phyloP scores from a whole-genome alignment of 2,797 vertebrate species.

The Propithecus perrieri region DNA sequence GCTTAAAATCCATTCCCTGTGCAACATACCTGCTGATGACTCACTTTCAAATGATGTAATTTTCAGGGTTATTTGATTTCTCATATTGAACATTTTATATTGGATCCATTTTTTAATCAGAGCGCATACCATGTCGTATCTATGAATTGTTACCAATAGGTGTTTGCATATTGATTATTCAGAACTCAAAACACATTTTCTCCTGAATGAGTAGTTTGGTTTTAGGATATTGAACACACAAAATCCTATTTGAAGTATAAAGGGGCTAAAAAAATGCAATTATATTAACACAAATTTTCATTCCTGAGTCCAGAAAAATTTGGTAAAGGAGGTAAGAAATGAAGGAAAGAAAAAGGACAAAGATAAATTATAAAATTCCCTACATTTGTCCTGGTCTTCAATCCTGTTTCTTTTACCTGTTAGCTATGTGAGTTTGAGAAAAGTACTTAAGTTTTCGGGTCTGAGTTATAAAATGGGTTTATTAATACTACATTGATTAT shows the following conservation, averaged over 20 bases:
- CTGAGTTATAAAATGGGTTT: background rate
- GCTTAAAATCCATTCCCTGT: conserved; percentile 60
- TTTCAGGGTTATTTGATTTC: conserved; percentile 69
- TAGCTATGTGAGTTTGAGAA: background rate
- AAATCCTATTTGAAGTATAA: background rate
- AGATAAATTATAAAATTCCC: background rate
- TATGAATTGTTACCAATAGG: conserved; percentile 6
- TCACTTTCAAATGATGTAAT: conserved; percentile 66
- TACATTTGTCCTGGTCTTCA: background rate
- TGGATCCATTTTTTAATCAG: conserved; percentile 21
- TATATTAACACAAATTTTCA: background rate
- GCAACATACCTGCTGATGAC: conserved; percentile 55
- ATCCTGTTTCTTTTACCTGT: background rate
- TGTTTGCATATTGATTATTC: conserved; percentile 35
- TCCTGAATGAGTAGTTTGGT: background rate
- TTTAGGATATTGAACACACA: background rate
- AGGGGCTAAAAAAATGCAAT: background rate
- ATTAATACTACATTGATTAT: background rate
- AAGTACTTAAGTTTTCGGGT: background rate
- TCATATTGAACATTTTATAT: conserved; percentile 54
- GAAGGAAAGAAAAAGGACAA: background rate
- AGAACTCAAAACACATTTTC: conserved; percentile 33
- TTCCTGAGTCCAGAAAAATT: background rate
- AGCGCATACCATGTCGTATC: background rate
- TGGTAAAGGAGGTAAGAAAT: background rate